Evolutionary conservation across 2,113 vertebrate species (phyloP).

Genomic region (Gracilinanus agilis): DNA sequence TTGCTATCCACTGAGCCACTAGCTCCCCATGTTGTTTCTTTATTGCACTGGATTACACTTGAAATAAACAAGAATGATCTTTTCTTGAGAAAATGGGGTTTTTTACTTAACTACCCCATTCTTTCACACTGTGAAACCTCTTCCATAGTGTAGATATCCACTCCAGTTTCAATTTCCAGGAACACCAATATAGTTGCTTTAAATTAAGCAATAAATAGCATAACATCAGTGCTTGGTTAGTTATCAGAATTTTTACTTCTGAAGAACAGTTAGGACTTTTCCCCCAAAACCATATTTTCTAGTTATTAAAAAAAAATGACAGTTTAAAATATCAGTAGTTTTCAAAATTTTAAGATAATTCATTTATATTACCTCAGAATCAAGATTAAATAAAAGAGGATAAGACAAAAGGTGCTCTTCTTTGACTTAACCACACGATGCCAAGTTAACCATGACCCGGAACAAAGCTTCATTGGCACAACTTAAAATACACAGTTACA

Average conservation of each 20-base stretch:
- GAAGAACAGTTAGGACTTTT: slow-evolving; percentile 30
- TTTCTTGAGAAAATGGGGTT: neutral
- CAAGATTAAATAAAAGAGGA: neutral
- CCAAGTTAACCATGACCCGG: neutral
- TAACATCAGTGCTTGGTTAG: neutral
- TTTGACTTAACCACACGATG: neutral
- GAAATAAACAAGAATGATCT: neutral
- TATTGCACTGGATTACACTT: neutral
- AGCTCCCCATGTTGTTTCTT: neutral
- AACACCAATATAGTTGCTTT: slow-evolving; percentile 37
- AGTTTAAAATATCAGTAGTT: neutral
- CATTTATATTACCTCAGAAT: neutral
- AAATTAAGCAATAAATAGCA: slow-evolving; percentile 23
- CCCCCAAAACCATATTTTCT: neutral
- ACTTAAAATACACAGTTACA: neutral
- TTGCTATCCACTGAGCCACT: no score
- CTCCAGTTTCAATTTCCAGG: slow-evolving; percentile 15
- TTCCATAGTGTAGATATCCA: slow-evolving; percentile 13
- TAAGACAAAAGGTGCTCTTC: neutral
- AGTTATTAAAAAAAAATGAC: neutral
- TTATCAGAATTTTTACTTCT: slow-evolving; percentile 21
- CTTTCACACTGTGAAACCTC: neutral
- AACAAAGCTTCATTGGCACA: neutral
- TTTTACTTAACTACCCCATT: neutral
- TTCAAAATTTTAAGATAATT: neutral